phyloP scores from a whole-genome alignment of 2,888 invertebrate genomes.

The Lutraria lutraria region DNA sequence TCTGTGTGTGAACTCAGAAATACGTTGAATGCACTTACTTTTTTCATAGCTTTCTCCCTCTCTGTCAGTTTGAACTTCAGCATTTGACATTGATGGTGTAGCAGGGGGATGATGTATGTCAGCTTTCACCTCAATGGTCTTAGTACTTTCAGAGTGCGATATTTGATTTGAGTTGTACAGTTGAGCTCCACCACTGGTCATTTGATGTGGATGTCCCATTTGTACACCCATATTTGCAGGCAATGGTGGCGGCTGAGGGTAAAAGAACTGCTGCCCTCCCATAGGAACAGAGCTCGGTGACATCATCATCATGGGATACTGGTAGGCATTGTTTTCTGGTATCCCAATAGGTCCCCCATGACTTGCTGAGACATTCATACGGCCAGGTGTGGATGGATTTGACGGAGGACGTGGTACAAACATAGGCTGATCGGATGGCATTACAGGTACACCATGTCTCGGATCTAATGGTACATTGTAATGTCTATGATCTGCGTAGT shows the following conservation, averaged over 20 bases:
- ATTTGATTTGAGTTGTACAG: conserved; percentile 2
- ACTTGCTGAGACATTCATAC: conserved; percentile 14
- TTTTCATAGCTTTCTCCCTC: conserved; percentile 52
- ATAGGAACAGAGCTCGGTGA: background rate
- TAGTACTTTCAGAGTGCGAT: background rate
- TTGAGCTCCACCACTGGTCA: conserved; percentile 36
- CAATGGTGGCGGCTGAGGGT: background rate
- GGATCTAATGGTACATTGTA: conserved; percentile 14
- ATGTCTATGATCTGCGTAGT: conserved; percentile 26
- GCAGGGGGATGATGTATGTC: conserved; percentile 28
- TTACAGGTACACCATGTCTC: conserved; percentile 22
- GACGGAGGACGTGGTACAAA: conserved; percentile 39
- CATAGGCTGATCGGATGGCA: conserved; percentile 9
- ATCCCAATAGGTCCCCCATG: background rate
- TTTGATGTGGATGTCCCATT: conserved; percentile 27
- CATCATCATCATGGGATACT: conserved; percentile 23
- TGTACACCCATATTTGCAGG: conserved; percentile 1
- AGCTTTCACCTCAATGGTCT: background rate
- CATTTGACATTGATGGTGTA: conserved; percentile 59
- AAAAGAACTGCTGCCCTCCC: background rate
- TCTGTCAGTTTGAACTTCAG: conserved; percentile 53
- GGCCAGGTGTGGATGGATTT: background rate
- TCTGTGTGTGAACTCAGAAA: no score
- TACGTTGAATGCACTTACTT: conserved; percentile 19
- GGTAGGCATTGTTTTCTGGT: conserved; percentile 9